phyloP scores from a whole-genome alignment of 2,888 invertebrate genomes.

The Pasiphila rectangulata region DNA sequence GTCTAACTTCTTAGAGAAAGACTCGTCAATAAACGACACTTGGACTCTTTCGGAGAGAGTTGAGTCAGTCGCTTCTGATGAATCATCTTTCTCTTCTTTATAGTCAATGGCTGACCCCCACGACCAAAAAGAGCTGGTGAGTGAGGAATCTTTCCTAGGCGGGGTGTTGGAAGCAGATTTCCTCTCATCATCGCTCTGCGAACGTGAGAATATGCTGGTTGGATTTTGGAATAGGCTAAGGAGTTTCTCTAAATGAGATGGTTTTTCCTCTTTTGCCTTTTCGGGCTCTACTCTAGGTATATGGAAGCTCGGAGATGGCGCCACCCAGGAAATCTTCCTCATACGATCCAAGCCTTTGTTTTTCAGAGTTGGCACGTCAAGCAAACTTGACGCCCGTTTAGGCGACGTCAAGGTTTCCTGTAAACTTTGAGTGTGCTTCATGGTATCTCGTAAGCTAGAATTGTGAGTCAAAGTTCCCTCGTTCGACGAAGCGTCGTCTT shows the following conservation, averaged over 20 bases:
- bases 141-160: constrained; percentile 68
- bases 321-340: constrained; percentile 83
- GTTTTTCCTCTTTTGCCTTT: constrained; percentile 56
- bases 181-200: constrained; percentile 64
- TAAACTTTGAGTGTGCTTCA: constrained; percentile 45
- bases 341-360: constrained; percentile 66
- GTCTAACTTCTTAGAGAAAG: constrained; percentile 69
- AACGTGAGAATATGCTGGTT: constrained; percentile 80
- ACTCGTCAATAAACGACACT: constrained; percentile 71
- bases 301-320: constrained; percentile 69
- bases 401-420: constrained; percentile 62
- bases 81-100: constrained; percentile 55
- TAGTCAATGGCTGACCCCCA: constrained; percentile 67
- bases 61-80: constrained; percentile 69
- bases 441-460: constrained; percentile 64
- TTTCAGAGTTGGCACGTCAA: constrained; percentile 72
- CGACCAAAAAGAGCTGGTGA: constrained; percentile 74
- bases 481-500: constrained; percentile 71
- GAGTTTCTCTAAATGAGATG: constrained; percentile 83
- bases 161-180: constrained; percentile 66
- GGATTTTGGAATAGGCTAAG: constrained; percentile 84
- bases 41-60: constrained; percentile 73
- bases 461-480: constrained; percentile 75
- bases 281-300: constrained; percentile 62
- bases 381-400: constrained; percentile 63